A percentile compares a stretch with the other conserved stretches of the same genome.
Conservation (phyloP, 2,888 invertebrate species). For the Tortricodes alternella region DNA sequence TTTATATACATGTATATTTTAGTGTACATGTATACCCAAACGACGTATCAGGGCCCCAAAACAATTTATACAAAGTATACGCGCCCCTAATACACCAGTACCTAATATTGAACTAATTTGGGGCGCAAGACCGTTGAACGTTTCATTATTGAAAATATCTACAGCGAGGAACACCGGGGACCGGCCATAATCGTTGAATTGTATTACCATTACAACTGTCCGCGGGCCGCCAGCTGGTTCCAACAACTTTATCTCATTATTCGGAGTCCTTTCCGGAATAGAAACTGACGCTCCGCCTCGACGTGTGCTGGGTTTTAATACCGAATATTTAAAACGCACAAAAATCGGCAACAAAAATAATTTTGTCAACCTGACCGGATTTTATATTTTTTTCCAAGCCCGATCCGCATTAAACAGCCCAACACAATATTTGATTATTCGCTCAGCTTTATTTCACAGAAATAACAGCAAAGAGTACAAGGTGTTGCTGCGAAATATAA, state of each 20-base stretch:
- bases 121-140: constrained; percentile 66
- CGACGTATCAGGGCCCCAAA: constrained; percentile 9
- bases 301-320: constrained; percentile 19
- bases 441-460: neutral
- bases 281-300: constrained; percentile 6
- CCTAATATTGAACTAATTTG: constrained; percentile 66
- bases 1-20: too few relatives aligned
- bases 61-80: constrained; percentile 25
- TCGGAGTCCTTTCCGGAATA: constrained; percentile 45
- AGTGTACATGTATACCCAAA: constrained; percentile 2
- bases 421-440: neutral
- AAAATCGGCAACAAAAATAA: neutral
- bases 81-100: constrained; percentile 25
- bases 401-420: neutral
- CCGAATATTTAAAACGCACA: neutral
- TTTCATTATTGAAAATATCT: constrained; percentile 74
- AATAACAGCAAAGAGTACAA: neutral
- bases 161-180: constrained; percentile 45
- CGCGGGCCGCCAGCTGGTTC: constrained; percentile 73
- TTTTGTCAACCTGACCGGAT: neutral
- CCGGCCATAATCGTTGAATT: constrained; percentile 76
- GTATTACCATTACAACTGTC: constrained; percentile 80
- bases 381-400: neutral
- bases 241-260: constrained; percentile 75
- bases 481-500: neutral